These are phyloP conservation scores for Zaprionus davidi DNA, from an alignment of 1,140 invertebrate species.

Conservation along the genomic window DNA sequence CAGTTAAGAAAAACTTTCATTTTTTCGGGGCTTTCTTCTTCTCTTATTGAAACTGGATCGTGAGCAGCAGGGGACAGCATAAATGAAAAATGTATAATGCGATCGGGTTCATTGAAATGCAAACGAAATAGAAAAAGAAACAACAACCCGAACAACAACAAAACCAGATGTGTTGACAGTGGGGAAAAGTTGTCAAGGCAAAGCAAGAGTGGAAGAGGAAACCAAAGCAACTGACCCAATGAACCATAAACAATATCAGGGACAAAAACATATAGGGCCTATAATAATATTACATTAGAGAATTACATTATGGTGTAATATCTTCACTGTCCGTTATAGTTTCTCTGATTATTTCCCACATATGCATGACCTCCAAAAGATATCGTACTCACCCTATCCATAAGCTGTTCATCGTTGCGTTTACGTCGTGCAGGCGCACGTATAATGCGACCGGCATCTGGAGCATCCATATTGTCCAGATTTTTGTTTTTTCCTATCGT, in stretches of 20 bases:
- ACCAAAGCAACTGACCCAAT: not conserved
- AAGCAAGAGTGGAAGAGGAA: not conserved
- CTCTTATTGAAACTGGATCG: constrained; percentile 51
- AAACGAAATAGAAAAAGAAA: constrained; percentile 17
- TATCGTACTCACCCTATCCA: constrained; percentile 72
- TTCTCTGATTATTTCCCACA: not conserved
- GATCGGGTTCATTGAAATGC: constrained; percentile 59
- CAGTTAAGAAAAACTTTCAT: constrained; percentile 32
- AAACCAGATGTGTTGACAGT: not conserved
- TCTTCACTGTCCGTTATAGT: too few relatives aligned
- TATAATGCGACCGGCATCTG: constrained; percentile 75
- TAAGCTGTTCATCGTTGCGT: constrained; percentile 78
- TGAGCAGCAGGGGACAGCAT: constrained; percentile 34
- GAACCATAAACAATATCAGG: too few relatives aligned
- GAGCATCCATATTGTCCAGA: constrained; percentile 64
- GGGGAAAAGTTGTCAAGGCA: constrained; percentile 26
- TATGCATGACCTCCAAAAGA: not conserved
- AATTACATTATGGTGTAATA: too few relatives aligned
- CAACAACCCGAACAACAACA: too few relatives aligned
- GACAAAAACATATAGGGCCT: too few relatives aligned
- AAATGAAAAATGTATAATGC: constrained; percentile 41
- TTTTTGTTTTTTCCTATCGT: constrained; percentile 13
- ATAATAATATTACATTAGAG: too few relatives aligned
- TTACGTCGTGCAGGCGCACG: constrained; percentile 75
- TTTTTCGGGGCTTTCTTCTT: constrained; percentile 16